These are phyloP conservation scores for Theretra japonica DNA, from an alignment of 2,888 invertebrate genomes.

Conservation along the genomic window DNA sequence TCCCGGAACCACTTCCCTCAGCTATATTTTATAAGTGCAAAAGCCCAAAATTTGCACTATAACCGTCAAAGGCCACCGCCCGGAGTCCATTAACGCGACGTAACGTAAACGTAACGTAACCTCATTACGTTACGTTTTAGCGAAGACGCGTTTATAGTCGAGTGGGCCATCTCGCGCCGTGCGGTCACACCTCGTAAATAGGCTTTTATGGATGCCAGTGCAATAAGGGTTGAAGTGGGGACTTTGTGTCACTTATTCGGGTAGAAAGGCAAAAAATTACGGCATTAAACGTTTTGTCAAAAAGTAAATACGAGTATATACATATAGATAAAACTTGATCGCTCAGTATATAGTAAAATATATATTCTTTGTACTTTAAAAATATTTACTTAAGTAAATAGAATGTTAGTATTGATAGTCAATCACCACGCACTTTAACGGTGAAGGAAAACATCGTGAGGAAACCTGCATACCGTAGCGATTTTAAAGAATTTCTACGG, in stretches of 20 bases:
- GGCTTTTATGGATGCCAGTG: constrained; percentile 13
- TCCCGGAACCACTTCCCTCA: neutral
- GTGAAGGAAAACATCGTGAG: too few species aligned
- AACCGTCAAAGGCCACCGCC: neutral
- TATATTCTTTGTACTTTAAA: too few species aligned
- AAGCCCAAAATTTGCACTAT: neutral
- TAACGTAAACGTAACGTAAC: constrained; percentile 45
- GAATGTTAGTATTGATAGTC: too few species aligned
- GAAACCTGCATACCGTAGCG: too few species aligned
- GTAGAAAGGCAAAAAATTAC: too few species aligned
- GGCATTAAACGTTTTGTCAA: too few species aligned
- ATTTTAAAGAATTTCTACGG: too few species aligned
- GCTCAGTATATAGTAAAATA: too few species aligned
- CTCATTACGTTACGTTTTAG: constrained; percentile 58
- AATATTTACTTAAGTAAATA: too few species aligned
- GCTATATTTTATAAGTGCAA: neutral
- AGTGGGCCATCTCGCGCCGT: constrained; percentile 34
- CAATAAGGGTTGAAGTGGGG: constrained; percentile 6
- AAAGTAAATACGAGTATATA: too few species aligned
- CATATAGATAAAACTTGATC: too few species aligned
- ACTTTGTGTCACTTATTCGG: neutral
- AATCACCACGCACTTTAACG: too few species aligned
- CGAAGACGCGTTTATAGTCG: constrained; percentile 44
- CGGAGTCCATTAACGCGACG: constrained; percentile 46
- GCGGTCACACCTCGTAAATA: constrained; percentile 22